phyloP scores from a whole-genome alignment of 2,113 vertebrate species.

The Megaceryle maxima region DNA sequence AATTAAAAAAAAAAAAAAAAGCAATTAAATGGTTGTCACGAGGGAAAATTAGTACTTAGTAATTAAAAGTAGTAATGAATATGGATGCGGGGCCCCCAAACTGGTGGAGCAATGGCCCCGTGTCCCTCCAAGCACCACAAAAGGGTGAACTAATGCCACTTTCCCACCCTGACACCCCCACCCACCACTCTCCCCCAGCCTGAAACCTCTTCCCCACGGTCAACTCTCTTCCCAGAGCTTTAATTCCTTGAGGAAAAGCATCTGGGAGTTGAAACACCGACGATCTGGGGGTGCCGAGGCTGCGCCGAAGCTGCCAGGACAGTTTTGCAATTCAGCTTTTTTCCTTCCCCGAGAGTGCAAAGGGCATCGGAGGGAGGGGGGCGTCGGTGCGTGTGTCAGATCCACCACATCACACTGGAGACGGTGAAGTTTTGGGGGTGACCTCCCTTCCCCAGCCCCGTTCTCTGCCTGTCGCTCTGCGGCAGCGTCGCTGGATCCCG shows the following conservation, averaged over 20 bases:
- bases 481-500: not conserved
- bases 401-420: rapidly evolving
- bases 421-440: not conserved
- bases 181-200: rapidly evolving
- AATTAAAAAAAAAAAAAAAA: not conserved
- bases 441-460: not conserved
- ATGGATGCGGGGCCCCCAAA: rapidly evolving
- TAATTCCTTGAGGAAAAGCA: not conserved
- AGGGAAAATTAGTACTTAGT: not conserved
- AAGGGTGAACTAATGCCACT: not conserved
- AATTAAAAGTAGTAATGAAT: not conserved
- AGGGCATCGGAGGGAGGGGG: no score
- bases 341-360: not conserved
- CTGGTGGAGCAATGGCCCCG: rapidly evolving
- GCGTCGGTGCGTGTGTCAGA: no score
- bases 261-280: rapidly evolving
- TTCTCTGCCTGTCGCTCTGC: not conserved
- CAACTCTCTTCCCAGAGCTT: not conserved
- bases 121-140: not conserved
- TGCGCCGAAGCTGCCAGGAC: rapidly evolving
- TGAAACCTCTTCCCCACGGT: rapidly evolving
- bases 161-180: not conserved
- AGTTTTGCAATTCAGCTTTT: not conserved
- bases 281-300: not conserved
- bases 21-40: rapidly evolving